Base-by-base conservation (phyloP, 2,113 vertebrate species). In the Thryonomys swinderianus region DNA sequence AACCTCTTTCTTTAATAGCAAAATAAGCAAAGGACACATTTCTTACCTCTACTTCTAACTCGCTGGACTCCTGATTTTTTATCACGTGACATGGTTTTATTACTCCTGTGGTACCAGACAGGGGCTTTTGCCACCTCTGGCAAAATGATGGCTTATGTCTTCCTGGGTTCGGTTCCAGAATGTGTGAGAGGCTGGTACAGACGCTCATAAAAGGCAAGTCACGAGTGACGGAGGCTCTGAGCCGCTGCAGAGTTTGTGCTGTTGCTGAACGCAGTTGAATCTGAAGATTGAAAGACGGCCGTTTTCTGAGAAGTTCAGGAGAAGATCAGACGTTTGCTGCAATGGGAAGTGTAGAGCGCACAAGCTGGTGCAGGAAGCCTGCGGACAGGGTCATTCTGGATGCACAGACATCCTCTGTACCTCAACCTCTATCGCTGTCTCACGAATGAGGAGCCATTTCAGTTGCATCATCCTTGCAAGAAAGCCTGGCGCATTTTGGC, bases 281-380 rank as follows among this genome's bases (percentile, higher is more conserved):
- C 86, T 86, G 85, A 74, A 90, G 93, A 67, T n/a, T 69, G 78
- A 67, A 85, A 94, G 17, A n/a, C 59, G 55, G 45, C 20, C 74
- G 83, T 94, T 95, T 95, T 94, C 93, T 74, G 37, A 42, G 79
- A 95, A 94, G 69, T 95, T 93, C n/a, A 59, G 71, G 59, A 71
- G 53, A 85, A 69, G 81, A 71, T 78, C 61, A 91, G 92, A 73
- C 3, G 42, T 57, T 86, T 87, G 85, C 40, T 87, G 83, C 53
- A 23, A 1, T 9, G 7, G 76, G 27, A 34, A 45, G 40, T 61
- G 53, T 62, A 92, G 92, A 21, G 66, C 23, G 83, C 83, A 79
- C 80, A 88, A 20, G 59, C 93, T 89, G 95, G 62, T 18, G 48
- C 23, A 61, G 51, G 5, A 25, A 23, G 42, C 1, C 53, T 37